phyloP scores from a whole-genome alignment of 37 sponge, comb jelly and placozoan genomes.

The Ianthella basta region DNA sequence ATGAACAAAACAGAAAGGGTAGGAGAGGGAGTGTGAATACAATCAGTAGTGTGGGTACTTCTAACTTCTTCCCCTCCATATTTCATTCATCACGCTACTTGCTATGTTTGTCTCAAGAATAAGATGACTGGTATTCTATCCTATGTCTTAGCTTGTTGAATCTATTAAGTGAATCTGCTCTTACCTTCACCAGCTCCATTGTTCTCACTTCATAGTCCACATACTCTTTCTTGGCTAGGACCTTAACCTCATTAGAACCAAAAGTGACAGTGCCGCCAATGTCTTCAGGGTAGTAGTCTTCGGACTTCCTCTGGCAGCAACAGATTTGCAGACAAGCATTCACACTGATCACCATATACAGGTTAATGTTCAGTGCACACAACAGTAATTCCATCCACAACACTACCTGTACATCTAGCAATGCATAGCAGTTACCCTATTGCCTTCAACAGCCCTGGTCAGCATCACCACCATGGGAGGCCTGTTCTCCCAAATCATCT shows the following conservation, averaged over 20 bases:
- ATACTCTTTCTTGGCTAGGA: not conserved
- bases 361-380: not conserved
- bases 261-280: not conserved
- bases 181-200: not conserved
- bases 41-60: too few species aligned
- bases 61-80: too few species aligned
- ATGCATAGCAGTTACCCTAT: not conserved
- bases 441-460: constrained; percentile 5
- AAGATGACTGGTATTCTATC: too few species aligned
- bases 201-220: constrained; percentile 10
- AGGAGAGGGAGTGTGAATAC: too few species aligned
- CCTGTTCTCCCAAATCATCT: constrained; percentile 6
- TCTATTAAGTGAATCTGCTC: too few species aligned
- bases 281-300: constrained; percentile 8
- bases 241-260: not conserved
- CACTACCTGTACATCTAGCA: not conserved
- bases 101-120: too few species aligned
- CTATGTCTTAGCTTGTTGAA: too few species aligned
- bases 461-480: constrained; percentile 13
- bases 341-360: not conserved
- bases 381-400: not conserved
- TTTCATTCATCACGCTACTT: too few species aligned
- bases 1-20: too few species aligned
- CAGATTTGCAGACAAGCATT: not conserved
- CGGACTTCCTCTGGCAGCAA: not conserved